Conservation (phyloP, 2,888 invertebrate species). For the Cerastis leucographa region DNA sequence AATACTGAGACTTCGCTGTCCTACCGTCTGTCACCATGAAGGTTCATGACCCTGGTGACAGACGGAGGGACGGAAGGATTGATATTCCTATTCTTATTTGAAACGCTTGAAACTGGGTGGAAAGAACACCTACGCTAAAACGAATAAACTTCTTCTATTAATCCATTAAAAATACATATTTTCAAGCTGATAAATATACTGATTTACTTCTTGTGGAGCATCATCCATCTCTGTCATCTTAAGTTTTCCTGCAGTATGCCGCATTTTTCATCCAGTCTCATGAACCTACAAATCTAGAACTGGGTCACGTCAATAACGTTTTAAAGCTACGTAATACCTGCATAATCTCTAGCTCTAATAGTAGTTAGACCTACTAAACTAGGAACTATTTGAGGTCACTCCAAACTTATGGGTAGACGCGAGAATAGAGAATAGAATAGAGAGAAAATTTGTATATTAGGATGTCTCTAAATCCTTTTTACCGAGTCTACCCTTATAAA, state of each 20-base stretch:
- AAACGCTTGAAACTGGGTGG: too few species aligned
- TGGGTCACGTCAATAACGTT: constrained; percentile 53
- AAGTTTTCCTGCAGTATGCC: constrained; percentile 44
- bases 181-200: background rate
- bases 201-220: background rate
- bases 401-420: too few species aligned
- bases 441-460: too few species aligned
- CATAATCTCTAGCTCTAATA: background rate
- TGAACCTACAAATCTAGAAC: constrained; percentile 46
- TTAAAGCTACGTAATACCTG: constrained; percentile 41
- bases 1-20: too few species aligned
- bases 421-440: too few species aligned
- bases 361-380: background rate
- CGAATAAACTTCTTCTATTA: background rate
- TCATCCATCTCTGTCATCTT: constrained; percentile 41
- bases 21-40: too few species aligned
- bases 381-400: background rate
- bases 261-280: constrained; percentile 49
- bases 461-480: background rate
- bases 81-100: too few species aligned
- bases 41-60: too few species aligned
- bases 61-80: too few species aligned
- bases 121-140: too few species aligned
- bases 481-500: background rate
- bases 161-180: background rate